Evolutionary conservation across 2,797 vertebrate species (phyloP).

Genomic region (Anabacerthia variegaticeps): DNA sequence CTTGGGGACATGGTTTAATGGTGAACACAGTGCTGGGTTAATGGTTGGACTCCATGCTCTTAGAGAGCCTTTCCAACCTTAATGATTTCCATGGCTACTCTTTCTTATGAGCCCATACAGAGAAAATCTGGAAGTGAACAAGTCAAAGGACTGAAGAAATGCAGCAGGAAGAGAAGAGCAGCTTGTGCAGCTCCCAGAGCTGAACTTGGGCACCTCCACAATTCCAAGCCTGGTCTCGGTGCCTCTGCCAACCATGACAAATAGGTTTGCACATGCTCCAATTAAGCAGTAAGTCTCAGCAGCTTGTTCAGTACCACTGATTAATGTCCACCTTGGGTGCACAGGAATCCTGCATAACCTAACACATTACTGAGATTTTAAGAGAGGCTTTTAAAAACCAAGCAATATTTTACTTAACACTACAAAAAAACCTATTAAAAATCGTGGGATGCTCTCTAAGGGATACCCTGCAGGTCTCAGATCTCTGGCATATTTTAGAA

Average conservation of each 20-base stretch:
- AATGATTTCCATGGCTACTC: fast-evolving
- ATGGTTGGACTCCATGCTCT: fast-evolving
- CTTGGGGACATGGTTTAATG: fast-evolving
- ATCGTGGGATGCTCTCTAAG: neutral
- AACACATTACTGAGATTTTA: neutral
- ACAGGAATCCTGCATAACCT: neutral
- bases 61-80: neutral
- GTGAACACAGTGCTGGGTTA: neutral
- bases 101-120: fast-evolving
- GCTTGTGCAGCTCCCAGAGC: neutral
- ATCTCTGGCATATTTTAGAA: neutral
- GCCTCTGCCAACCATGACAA: conserved; percentile 10
- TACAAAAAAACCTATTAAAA: neutral
- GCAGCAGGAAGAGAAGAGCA: neutral
- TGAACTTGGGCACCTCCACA: neutral
- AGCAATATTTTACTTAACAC: neutral
- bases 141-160: fast-evolving
- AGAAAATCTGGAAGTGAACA: neutral
- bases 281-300: conserved; percentile 33
- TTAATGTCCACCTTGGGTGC: neutral
- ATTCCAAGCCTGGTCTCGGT: fast-evolving
- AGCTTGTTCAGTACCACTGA: neutral
- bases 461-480: neutral
- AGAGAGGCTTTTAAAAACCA: conserved; percentile 29
- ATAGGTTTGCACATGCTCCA: neutral